phyloP scores from a whole-genome alignment of 2,888 invertebrate genomes.

The Ichneumoninae sp. region DNA sequence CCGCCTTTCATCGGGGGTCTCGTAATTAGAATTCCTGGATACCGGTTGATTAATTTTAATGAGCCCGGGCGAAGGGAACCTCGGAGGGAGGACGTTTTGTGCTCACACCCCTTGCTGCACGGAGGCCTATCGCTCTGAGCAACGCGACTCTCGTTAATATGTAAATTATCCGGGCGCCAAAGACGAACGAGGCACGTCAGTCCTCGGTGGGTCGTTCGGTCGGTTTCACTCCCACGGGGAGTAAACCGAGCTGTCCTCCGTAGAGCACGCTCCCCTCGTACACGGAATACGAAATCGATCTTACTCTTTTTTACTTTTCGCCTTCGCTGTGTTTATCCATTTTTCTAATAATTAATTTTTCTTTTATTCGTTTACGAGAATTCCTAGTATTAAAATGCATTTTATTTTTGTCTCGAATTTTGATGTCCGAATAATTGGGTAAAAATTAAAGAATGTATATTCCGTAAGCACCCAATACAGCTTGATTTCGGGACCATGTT shows the following conservation, averaged over 20 bases:
- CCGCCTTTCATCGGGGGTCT: slow-evolving; percentile 17
- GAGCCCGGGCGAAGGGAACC: slow-evolving; percentile 17
- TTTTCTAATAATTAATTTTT: not conserved
- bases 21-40: slow-evolving; percentile 42
- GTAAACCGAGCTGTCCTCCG: not conserved
- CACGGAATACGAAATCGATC: not conserved
- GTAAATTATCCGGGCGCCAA: slow-evolving; percentile 41
- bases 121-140: slow-evolving; percentile 7
- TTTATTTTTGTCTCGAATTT: not conserved
- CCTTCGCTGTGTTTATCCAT: not conserved
- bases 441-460: not conserved
- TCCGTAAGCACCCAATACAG: not conserved
- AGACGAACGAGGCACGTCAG: slow-evolving; percentile 30
- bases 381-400: not conserved
- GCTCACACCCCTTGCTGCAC: not conserved
- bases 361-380: not conserved
- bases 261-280: not conserved
- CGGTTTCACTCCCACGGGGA: slow-evolving; percentile 4
- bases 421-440: not conserved
- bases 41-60: slow-evolving; percentile 52
- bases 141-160: slow-evolving; percentile 53
- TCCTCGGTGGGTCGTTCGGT: slow-evolving; percentile 50
- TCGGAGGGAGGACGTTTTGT: slow-evolving; percentile 6
- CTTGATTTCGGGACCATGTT: not conserved
- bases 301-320: not conserved